Conservation (phyloP, 2,113 vertebrate species). For the human (Homo sapiens) region DNA sequence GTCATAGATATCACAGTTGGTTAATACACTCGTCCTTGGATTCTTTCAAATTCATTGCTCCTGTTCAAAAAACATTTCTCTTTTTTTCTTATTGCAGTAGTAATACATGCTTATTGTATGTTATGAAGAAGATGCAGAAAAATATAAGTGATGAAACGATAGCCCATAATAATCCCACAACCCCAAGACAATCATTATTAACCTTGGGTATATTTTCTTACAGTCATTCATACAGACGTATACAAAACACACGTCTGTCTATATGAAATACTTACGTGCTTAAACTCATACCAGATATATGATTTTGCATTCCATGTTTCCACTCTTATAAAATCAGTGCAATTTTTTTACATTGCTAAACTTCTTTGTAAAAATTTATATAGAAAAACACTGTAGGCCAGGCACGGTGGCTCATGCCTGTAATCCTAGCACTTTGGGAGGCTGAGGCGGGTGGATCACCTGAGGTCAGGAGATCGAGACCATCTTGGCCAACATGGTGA, state of each 20-base stretch:
- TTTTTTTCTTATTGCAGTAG: not conserved
- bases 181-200: not conserved
- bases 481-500: too few relatives aligned
- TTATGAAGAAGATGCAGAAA: not conserved
- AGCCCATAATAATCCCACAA: not conserved
- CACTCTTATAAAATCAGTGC: slow-evolving; percentile 27
- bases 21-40: not conserved
- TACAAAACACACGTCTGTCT: not conserved
- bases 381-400: not conserved
- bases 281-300: not conserved
- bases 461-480: too few relatives aligned
- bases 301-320: slow-evolving; percentile 34
- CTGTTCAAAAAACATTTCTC: not conserved
- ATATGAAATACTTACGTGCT: not conserved
- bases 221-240: not conserved
- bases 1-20: not conserved
- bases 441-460: too few relatives aligned
- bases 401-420: too few relatives aligned
- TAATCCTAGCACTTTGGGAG: too few relatives aligned
- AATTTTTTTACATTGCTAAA: slow-evolving; percentile 35
- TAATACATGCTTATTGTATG: not conserved
- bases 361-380: slow-evolving; percentile 45
- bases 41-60: not conserved
- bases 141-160: not conserved
- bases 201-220: not conserved